phyloP scores from a whole-genome alignment of 2,888 invertebrate species.

The Lydus trimaculatus region DNA sequence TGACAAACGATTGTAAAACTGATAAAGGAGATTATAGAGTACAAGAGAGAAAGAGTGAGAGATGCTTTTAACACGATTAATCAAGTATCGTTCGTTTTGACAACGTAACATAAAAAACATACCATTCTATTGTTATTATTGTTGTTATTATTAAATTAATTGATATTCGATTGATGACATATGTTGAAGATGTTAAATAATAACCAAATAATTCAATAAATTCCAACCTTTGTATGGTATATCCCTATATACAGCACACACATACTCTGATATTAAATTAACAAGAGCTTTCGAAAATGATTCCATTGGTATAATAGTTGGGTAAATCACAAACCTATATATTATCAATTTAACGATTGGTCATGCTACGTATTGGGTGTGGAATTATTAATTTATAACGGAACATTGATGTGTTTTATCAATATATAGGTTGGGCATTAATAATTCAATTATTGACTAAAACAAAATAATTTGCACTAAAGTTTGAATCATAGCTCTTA shows the following conservation, averaged over 20 bases:
- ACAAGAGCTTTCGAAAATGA: background rate
- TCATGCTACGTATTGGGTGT: conserved; percentile 1
- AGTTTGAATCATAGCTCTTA: too few relatives aligned
- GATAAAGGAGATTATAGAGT: background rate
- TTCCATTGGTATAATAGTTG: background rate
- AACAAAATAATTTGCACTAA: too few relatives aligned
- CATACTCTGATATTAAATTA: background rate
- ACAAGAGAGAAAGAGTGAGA: too few relatives aligned
- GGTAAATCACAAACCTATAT: background rate
- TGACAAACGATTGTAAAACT: conserved; percentile 9
- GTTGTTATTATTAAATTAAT: background rate
- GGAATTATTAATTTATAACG: background rate
- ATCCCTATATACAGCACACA: too few relatives aligned
- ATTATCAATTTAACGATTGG: conserved; percentile 8
- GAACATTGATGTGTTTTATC: background rate
- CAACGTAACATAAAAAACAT: background rate
- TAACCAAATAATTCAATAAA: background rate
- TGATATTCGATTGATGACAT: background rate
- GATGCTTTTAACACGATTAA: conserved; percentile 2
- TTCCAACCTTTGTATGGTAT: too few relatives aligned
- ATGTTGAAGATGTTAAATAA: background rate
- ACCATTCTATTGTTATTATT: background rate
- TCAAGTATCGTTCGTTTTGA: background rate
- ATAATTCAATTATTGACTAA: background rate
- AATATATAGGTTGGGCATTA: background rate